phyloP scores from a whole-genome alignment of 2,797 vertebrate species.

The Catharus ustulatus region DNA sequence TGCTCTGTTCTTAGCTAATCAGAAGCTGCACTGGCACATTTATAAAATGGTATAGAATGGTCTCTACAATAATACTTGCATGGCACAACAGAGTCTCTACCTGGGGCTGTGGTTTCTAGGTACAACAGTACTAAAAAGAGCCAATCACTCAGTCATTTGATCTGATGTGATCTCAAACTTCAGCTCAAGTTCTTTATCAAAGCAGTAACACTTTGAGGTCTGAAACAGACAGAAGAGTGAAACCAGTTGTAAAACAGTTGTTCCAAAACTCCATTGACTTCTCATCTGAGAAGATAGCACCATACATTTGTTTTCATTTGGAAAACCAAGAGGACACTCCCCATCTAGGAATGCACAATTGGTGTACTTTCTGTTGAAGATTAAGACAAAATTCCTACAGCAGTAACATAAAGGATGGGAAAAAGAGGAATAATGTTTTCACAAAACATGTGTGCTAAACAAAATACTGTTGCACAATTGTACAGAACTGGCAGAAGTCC shows the following conservation, averaged over 20 bases:
- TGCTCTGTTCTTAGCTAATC: constrained; percentile 26
- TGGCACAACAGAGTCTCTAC: background rate
- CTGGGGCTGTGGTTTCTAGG: background rate
- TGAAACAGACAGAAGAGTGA: background rate
- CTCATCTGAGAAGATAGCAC: background rate
- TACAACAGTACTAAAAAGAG: background rate
- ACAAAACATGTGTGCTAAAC: background rate
- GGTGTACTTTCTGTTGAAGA: background rate
- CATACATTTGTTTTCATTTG: background rate
- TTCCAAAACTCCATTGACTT: background rate
- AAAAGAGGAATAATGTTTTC: background rate
- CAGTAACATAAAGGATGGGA: background rate
- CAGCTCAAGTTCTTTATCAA: background rate
- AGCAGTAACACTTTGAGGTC: background rate
- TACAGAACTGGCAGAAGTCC: background rate
- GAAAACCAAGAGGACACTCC: background rate
- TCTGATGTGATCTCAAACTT: background rate
- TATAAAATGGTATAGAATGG: background rate
- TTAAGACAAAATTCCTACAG: background rate
- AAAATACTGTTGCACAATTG: background rate
- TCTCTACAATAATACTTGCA: background rate
- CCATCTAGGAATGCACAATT: background rate
- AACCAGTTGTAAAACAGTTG: background rate
- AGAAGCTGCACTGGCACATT: background rate
- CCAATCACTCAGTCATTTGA: background rate